These are phyloP conservation scores for Anableps anableps DNA, from an alignment of 2,797 vertebrate genomes.

Conservation along the genomic window DNA sequence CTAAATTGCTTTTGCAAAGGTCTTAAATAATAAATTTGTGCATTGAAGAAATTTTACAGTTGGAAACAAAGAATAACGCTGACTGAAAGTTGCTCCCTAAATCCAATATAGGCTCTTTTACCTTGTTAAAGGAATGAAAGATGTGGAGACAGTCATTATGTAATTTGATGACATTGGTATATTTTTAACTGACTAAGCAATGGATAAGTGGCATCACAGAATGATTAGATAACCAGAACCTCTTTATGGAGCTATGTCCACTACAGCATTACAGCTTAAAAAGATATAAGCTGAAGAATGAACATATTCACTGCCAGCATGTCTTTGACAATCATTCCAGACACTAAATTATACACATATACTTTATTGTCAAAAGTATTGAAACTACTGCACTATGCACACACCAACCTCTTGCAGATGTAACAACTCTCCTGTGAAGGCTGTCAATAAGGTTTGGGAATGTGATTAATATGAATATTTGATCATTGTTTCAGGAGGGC, in stretches of 20 bases:
- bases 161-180: neutral
- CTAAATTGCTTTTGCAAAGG: neutral
- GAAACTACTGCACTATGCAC: neutral
- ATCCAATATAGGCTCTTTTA: neutral
- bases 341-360: neutral
- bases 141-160: neutral
- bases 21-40: neutral
- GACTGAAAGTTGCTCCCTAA: neutral
- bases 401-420: neutral
- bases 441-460: neutral
- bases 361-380: neutral
- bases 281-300: neutral
- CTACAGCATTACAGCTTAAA: neutral
- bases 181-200: slow-evolving; percentile 11
- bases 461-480: neutral
- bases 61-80: neutral
- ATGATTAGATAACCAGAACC: neutral
- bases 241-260: neutral
- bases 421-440: neutral
- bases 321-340: neutral
- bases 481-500: neutral
- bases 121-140: neutral
- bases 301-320: neutral
- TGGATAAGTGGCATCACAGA: slow-evolving; percentile 4
- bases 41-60: neutral